phyloP scores from a whole-genome alignment of 2,797 vertebrate genomes.

The Sorex maritimensis region DNA sequence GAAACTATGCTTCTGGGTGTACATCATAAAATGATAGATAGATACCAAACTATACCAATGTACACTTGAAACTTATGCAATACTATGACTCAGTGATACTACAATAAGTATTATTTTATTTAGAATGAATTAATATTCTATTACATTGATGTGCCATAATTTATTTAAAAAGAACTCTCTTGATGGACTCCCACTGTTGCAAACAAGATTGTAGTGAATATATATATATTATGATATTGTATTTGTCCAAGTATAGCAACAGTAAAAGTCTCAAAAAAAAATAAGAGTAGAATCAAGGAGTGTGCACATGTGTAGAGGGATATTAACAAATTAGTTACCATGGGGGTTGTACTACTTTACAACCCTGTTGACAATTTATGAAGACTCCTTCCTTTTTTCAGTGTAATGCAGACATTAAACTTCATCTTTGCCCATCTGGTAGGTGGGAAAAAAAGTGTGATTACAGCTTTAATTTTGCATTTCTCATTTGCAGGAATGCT shows the following conservation, averaged over 20 bases:
- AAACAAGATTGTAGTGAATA: not conserved
- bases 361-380: slow-evolving; percentile 11
- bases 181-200: not conserved
- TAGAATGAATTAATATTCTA: slow-evolving; percentile 26
- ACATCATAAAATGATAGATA: not conserved
- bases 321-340: slow-evolving; percentile 19
- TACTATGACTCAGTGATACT: not conserved
- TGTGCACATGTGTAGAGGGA: not conserved
- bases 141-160: not conserved
- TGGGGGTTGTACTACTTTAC: not conserved
- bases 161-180: not conserved
- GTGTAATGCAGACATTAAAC: not conserved
- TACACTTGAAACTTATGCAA: not conserved
- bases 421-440: slow-evolving; percentile 31
- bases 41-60: not conserved
- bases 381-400: not conserved
- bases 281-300: not conserved
- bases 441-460: not conserved
- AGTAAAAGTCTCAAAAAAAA: slow-evolving; percentile 15
- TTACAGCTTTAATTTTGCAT: slow-evolving; percentile 49
- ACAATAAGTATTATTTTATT: not conserved
- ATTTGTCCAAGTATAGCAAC: not conserved
- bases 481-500: not conserved
- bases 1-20: not conserved
- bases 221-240: not conserved